phyloP scores from a whole-genome alignment of 92 coral and sea anemone genomes.

The Epizoanthus scotinus region DNA sequence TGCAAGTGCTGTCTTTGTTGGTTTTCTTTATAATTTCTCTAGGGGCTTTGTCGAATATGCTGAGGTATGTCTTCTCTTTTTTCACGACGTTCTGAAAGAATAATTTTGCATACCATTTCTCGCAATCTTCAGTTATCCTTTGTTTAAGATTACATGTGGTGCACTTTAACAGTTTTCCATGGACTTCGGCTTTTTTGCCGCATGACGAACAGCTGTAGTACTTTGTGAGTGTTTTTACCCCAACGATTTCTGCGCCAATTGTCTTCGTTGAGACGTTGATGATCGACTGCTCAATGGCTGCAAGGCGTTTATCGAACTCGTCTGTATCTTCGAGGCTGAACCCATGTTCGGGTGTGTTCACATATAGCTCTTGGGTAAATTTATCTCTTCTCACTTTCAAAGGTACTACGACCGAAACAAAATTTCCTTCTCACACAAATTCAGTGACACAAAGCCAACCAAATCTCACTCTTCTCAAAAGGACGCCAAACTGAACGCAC shows the following conservation, averaged over 20 bases:
- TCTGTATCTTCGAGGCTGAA: neutral
- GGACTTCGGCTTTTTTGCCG: constrained; percentile 2
- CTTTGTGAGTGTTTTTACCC: constrained; percentile 3
- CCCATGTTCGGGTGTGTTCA: neutral
- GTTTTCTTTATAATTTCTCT: constrained; percentile 14
- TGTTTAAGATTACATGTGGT: constrained; percentile 38
- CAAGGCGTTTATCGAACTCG: neutral
- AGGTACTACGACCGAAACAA: no score
- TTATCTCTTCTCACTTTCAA: neutral
- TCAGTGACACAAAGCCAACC: no score
- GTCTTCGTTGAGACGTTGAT: neutral
- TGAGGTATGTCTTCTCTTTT: constrained; percentile 30
- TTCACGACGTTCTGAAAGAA: constrained; percentile 30
- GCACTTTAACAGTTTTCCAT: constrained; percentile 36
- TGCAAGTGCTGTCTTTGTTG: constrained; percentile 9
- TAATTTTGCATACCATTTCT: constrained; percentile 12
- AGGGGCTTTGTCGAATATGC: constrained; percentile 10
- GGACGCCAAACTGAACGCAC: no score
- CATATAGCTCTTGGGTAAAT: neutral
- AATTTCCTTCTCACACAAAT: no score
- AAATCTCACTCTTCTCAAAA: no score
- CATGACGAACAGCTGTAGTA: constrained; percentile 29
- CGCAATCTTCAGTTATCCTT: constrained; percentile 20
- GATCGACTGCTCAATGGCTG: neutral
- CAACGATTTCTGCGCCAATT: neutral